Conservation (phyloP, 2,888 invertebrate species). For the Rhamphomyia laevipes region DNA sequence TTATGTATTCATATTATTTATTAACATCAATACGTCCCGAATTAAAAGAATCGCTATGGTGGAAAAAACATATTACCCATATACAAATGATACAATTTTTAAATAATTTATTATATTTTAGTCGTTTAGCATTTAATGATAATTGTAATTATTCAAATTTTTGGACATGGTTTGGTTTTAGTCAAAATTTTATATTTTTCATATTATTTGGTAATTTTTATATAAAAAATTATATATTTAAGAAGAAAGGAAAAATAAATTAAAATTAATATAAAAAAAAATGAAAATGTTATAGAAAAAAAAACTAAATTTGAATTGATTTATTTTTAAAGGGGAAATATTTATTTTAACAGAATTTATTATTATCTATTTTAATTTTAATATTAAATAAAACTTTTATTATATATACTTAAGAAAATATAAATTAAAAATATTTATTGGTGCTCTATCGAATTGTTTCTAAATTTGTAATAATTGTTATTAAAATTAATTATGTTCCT, state of each 20-base stretch:
- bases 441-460: too few relatives aligned
- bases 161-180: not conserved
- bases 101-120: too few relatives aligned
- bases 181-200: not conserved
- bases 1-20: conserved; percentile 78
- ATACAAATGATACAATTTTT: conserved; percentile 63
- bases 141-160: not conserved
- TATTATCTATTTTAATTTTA: too few relatives aligned
- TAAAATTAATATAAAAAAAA: not conserved
- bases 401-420: too few relatives aligned
- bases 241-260: not conserved
- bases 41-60: conserved; percentile 58
- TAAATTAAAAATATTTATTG: too few relatives aligned
- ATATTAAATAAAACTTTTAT: too few relatives aligned
- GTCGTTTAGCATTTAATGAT: not conserved
- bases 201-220: not conserved
- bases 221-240: not conserved
- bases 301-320: too few relatives aligned
- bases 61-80: conserved; percentile 75
- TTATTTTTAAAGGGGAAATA: too few relatives aligned
- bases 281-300: too few relatives aligned
- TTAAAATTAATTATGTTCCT: too few relatives aligned
- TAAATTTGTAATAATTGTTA: too few relatives aligned
- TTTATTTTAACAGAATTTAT: too few relatives aligned
- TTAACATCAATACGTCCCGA: conserved; percentile 56